phyloP scores from a whole-genome alignment of 2,797 vertebrate species.

The Lepus oiostolus region DNA sequence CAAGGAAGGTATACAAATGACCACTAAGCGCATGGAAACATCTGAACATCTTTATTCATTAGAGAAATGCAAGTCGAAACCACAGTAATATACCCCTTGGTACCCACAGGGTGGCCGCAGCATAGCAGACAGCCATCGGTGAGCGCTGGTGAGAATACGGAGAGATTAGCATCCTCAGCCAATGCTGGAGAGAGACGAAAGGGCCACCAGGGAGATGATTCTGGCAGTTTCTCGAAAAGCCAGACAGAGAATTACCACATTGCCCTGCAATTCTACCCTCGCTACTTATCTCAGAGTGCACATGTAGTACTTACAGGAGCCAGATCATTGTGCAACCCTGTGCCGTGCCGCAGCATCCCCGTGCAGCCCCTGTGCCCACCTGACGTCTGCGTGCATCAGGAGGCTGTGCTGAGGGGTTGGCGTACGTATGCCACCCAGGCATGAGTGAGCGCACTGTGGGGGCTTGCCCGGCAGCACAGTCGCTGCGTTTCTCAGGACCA shows the following conservation, averaged over 20 bases:
- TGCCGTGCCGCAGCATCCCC: too few relatives aligned
- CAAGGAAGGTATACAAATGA: background rate
- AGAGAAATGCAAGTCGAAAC: background rate
- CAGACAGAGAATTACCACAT: background rate
- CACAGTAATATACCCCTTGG: background rate
- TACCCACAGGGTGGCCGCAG: background rate
- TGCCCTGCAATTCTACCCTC: background rate
- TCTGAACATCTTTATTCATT: background rate
- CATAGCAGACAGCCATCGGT: background rate
- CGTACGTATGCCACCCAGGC: too few relatives aligned
- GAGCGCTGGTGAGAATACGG: background rate
- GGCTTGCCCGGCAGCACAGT: too few relatives aligned
- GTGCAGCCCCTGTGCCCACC: too few relatives aligned
- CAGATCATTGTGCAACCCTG: too few relatives aligned
- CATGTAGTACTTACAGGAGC: too few relatives aligned
- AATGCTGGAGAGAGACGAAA: background rate
- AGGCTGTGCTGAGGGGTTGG: too few relatives aligned
- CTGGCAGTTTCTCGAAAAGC: background rate
- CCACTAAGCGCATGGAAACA: background rate
- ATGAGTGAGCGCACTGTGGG: too few relatives aligned
- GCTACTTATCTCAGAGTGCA: too few relatives aligned
- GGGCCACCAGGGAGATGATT: background rate
- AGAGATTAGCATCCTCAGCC: background rate
- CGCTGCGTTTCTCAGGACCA: too few relatives aligned
- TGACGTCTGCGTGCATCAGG: too few relatives aligned